Base-by-base conservation (phyloP, 2,797 vertebrate species). In the Selene dorsalis region DNA sequence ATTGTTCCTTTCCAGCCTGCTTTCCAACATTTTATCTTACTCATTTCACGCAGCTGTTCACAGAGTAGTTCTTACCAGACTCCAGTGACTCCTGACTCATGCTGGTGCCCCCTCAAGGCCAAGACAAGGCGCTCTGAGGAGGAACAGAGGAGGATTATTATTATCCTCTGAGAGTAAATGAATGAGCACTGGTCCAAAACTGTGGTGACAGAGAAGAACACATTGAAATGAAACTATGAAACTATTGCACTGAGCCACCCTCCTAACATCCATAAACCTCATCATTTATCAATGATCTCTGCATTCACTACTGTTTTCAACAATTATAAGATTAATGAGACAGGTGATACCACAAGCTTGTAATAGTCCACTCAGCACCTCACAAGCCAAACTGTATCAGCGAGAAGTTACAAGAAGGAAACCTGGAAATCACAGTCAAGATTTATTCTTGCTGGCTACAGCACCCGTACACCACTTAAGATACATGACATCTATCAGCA, bases 31-130 rank as follows among this genome's bases (percentile, higher is more conserved):
- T 86, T 76, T 2, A 78, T 75, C 68, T 43, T 56, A 22, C 65
- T 81, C 12, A 63, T 73, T 81, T 87, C 65, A 79, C 12, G 14
- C 73, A 68, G 73, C 69, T 71, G 41, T 68, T 79, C 63, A 59
- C 39, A 70, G 47, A 82, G 66, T 3, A 47, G 50, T 47, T 87
- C 93, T 94, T 91, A 96, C 95, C 95, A 70, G 93, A 94, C 91
- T 95, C 95, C 85, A 84, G 89, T 22, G 84, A 91, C 85, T 95
- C 93, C 87, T 89, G 93, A 89, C 91, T 95, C 94, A 95, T 96
- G 86, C 84, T 92, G 92, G 80, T 84, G 90, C 84, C 84, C 84
- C 82, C 91, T 91, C 76, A 80, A 84, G 87, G 91, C 86, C 65
- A 76, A 88, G 76, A 82, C 80, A 74, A 73, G 81, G 85, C 84